phyloP scores from a whole-genome alignment of 2,888 invertebrate genomes.

The Agrotis exclamationis region DNA sequence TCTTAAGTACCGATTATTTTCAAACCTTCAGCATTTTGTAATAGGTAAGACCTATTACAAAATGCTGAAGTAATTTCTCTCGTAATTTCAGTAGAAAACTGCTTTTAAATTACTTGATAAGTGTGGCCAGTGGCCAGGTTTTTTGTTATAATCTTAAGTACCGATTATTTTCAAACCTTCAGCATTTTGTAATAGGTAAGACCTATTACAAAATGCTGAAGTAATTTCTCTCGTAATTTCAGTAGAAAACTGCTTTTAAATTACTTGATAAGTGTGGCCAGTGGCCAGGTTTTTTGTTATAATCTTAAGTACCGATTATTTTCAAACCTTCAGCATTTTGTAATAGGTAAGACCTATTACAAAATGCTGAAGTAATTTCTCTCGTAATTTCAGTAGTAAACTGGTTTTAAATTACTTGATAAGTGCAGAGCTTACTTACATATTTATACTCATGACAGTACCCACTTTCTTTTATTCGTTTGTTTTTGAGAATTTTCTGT shows the following conservation, averaged over 20 bases:
- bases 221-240: too few relatives aligned
- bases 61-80: too few relatives aligned
- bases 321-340: neutral
- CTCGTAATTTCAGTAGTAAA: neutral
- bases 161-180: neutral
- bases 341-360: too few relatives aligned
- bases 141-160: too few relatives aligned
- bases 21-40: neutral
- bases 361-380: too few relatives aligned
- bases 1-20: neutral
- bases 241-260: neutral
- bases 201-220: too few relatives aligned
- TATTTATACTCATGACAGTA: neutral
- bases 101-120: neutral
- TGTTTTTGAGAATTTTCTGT: constrained; percentile 34
- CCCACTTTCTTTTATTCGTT: constrained; percentile 23
- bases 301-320: neutral
- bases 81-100: neutral
- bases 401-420: neutral
- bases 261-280: too few relatives aligned
- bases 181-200: neutral
- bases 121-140: too few relatives aligned
- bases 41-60: too few relatives aligned
- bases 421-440: neutral
- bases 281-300: too few relatives aligned